A percentile compares a stretch with the other conserved stretches of the same genome.
Evolutionary conservation across 2,888 invertebrate genomes (phyloP).

Genomic region (Brachycybe producta): DNA sequence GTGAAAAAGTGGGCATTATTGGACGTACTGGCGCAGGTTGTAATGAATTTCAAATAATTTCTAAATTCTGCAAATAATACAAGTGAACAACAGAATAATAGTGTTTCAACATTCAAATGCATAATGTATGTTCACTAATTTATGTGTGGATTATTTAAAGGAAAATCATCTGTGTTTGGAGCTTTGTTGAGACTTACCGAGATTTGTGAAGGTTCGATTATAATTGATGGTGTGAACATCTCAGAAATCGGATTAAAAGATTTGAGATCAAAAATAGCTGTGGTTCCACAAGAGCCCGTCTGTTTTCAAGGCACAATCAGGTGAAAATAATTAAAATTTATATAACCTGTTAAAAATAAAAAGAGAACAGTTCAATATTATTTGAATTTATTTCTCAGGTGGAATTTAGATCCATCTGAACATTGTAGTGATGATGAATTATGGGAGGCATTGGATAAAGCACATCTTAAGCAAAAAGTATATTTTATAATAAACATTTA

Average conservation of each 20-base stretch:
- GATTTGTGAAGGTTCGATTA: slow-evolving; percentile 39
- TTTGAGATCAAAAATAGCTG: slow-evolving; percentile 27
- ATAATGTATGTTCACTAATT: no score
- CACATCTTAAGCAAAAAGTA: slow-evolving; percentile 33
- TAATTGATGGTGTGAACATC: slow-evolving; percentile 43
- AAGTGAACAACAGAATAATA: no score
- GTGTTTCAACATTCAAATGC: no score
- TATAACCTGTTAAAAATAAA: no score
- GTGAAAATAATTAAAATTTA: no score
- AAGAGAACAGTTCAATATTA: background rate
- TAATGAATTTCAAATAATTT: no score
- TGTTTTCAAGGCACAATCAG: slow-evolving; percentile 30
- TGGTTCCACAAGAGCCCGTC: slow-evolving; percentile 32
- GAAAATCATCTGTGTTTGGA: slow-evolving; percentile 45
- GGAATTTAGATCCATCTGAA: slow-evolving; percentile 39
- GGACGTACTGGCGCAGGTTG: slow-evolving; percentile 43
- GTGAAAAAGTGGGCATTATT: slow-evolving; percentile 43
- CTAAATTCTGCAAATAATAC: no score
- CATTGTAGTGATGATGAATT: slow-evolving; percentile 33
- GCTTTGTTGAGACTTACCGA: slow-evolving; percentile 48
- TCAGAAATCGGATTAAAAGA: slow-evolving; percentile 35
- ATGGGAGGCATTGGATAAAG: slow-evolving; percentile 38
- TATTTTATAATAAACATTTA: no score
- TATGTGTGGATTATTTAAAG: slow-evolving; percentile 25
- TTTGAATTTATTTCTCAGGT: slow-evolving; percentile 28